Evolutionary conservation across 2,113 vertebrate species (phyloP).

Genomic region (Barbus barbus): DNA sequence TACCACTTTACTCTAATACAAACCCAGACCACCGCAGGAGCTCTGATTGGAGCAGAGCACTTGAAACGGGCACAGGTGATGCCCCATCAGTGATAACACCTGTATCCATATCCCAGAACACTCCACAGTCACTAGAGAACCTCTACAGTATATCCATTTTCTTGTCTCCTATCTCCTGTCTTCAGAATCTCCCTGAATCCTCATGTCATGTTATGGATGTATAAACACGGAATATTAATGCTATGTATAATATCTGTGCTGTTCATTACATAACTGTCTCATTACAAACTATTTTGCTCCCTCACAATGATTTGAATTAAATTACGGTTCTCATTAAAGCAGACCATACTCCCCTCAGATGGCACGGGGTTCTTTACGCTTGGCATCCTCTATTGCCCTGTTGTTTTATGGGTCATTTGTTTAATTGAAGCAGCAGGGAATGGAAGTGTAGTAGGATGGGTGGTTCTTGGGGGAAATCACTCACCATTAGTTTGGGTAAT

Average conservation of each 20-base stretch:
- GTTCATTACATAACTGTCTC: slow-evolving; percentile 36
- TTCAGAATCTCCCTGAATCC: not conserved
- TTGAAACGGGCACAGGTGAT: slow-evolving; percentile 32
- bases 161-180: too few species aligned
- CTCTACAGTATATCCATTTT: not conserved
- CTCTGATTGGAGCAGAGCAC: slow-evolving; percentile 52
- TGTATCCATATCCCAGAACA: not conserved
- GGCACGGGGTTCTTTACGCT: slow-evolving; percentile 6
- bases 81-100: not conserved
- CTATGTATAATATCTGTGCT: not conserved
- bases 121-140: slow-evolving; percentile 40
- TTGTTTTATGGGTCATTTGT: slow-evolving; percentile 47
- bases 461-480: slow-evolving; percentile 17
- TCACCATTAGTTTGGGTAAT: slow-evolving; percentile 1
- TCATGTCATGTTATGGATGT: not conserved
- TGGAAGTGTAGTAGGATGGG: slow-evolving; percentile 28
- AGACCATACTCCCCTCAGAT: slow-evolving; percentile 6
- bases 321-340: slow-evolving; percentile 20
- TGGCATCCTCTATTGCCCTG: slow-evolving; percentile 10
- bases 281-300: slow-evolving; percentile 28
- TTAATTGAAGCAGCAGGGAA: slow-evolving; percentile 43
- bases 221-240: not conserved
- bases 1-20: slow-evolving; percentile 31
- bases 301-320: not conserved
- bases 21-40: slow-evolving; percentile 34